Evolutionary conservation across 2,797 vertebrate species (phyloP).

Genomic region (Typhlichthys subterraneus): DNA sequence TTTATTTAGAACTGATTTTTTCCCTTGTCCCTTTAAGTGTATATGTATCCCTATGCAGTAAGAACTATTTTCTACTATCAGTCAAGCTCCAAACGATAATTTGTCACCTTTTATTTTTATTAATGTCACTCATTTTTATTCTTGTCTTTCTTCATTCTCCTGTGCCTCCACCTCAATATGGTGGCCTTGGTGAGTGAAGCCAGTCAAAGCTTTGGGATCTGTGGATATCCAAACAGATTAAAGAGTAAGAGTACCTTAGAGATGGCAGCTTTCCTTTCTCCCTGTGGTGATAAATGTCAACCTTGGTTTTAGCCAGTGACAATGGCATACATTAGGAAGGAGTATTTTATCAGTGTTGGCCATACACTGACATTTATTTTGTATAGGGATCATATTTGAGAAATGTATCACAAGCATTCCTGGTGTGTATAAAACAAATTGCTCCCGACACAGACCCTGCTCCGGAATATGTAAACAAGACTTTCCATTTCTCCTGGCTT

Average conservation of each 20-base stretch:
- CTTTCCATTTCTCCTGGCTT: slow-evolving; percentile 33
- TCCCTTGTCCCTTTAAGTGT: no score
- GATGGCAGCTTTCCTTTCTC: slow-evolving; percentile 37
- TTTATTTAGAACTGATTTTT: no score
- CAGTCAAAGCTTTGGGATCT: slow-evolving; percentile 59
- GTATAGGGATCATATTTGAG: slow-evolving; percentile 15
- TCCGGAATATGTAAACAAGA: slow-evolving; percentile 46
- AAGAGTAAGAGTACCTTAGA: slow-evolving; percentile 40
- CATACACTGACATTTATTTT: slow-evolving; percentile 25
- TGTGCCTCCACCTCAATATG: slow-evolving; percentile 8
- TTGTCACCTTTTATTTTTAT: slow-evolving; percentile 2
- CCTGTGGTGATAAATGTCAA: slow-evolving; percentile 53
- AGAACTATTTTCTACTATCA: slow-evolving; percentile 27
- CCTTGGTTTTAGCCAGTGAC: slow-evolving; percentile 32
- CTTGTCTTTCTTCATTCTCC: neutral
- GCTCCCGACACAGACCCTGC: slow-evolving; percentile 12
- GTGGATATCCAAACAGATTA: slow-evolving; percentile 65
- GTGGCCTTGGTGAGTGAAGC: slow-evolving; percentile 42
- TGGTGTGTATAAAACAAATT: slow-evolving; percentile 27
- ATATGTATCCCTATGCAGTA: no score
- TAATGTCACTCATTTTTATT: neutral
- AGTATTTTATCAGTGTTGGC: slow-evolving; percentile 31
- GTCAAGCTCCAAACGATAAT: slow-evolving; percentile 4
- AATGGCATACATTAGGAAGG: slow-evolving; percentile 29
- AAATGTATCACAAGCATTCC: slow-evolving; percentile 30